Conservation (phyloP, 2,888 invertebrate species). For the Colostygia pectinataria region DNA sequence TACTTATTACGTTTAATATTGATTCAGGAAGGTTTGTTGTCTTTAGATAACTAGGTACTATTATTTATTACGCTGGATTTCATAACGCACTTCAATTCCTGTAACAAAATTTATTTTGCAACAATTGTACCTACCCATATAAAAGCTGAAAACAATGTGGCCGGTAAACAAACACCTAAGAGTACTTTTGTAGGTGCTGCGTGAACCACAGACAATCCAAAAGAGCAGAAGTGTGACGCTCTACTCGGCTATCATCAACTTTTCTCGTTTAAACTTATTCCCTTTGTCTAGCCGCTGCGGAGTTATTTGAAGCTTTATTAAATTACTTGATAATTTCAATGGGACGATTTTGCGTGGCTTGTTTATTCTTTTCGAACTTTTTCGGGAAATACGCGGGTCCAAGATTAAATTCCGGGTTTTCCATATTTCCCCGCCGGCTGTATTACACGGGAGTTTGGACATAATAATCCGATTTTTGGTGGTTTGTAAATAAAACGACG, state of each 20-base stretch:
- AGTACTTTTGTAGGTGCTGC: background rate
- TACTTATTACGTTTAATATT: too few species aligned
- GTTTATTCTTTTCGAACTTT: constrained; percentile 56
- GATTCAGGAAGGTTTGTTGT: too few species aligned
- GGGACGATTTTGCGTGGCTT: constrained; percentile 50
- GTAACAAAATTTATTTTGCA: too few species aligned
- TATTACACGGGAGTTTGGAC: constrained; percentile 23
- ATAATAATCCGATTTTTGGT: constrained; percentile 20
- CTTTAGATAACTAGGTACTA: too few species aligned
- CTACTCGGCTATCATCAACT: constrained; percentile 52
- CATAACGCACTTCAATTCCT: too few species aligned
- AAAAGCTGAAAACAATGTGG: background rate
- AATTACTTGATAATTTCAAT: constrained; percentile 78
- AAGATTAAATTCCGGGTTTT: constrained; percentile 35
- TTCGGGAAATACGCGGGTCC: constrained; percentile 33
- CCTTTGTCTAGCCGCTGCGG: constrained; percentile 67
- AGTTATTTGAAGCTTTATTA: constrained; percentile 73
- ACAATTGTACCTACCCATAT: too few species aligned
- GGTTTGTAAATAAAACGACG: constrained; percentile 19
- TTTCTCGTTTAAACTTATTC: constrained; percentile 79
- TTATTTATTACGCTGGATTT: too few species aligned
- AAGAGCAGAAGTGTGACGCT: constrained; percentile 12
- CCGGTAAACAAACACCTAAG: background rate
- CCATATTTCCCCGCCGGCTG: constrained; percentile 16
- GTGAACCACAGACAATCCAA: constrained; percentile 1